These are phyloP conservation scores for Artemia franciscana DNA, from an alignment of 1,140 invertebrate genomes.

Conservation along the genomic window DNA sequence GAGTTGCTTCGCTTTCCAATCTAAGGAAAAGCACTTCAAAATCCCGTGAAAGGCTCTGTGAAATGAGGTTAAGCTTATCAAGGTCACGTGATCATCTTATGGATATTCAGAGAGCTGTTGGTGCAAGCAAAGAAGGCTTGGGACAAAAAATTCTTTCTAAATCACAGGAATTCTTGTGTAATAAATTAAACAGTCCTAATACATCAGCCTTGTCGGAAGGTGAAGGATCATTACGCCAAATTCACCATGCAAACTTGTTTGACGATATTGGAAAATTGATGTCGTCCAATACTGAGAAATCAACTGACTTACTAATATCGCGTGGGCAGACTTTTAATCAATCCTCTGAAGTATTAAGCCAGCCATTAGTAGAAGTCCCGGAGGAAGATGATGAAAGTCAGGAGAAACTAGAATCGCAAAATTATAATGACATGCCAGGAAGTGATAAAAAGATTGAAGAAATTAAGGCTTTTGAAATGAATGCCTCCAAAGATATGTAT, in stretches of 20 bases:
- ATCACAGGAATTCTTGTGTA: slow-evolving; percentile 26
- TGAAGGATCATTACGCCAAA: slow-evolving; percentile 23
- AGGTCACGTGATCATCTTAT: slow-evolving; percentile 12
- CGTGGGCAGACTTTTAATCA: not conserved
- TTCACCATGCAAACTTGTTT: slow-evolving; percentile 16
- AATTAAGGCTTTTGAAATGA: not conserved
- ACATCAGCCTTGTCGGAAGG: slow-evolving; percentile 21
- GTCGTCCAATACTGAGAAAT: not conserved
- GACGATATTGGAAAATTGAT: not conserved
- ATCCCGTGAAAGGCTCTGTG: slow-evolving; percentile 22
- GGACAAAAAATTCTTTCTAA: slow-evolving; percentile 21
- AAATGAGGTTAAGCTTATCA: slow-evolving; percentile 14
- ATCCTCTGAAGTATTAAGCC: not conserved
- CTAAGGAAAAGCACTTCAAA: slow-evolving; percentile 18
- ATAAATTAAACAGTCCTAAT: not conserved
- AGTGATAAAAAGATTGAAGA: not conserved
- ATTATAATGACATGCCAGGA: not conserved
- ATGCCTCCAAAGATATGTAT: no score
- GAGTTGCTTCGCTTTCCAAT: slow-evolving; percentile 26
- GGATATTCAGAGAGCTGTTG: slow-evolving; percentile 11
- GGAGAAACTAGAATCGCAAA: not conserved
- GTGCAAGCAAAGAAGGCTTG: slow-evolving; percentile 15
- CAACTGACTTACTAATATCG: not conserved
- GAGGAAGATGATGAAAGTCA: not conserved
- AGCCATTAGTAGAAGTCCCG: not conserved